These are phyloP conservation scores for Drosophila meridionalis DNA, from an alignment of 2,888 invertebrate species.

Conservation along the genomic window DNA sequence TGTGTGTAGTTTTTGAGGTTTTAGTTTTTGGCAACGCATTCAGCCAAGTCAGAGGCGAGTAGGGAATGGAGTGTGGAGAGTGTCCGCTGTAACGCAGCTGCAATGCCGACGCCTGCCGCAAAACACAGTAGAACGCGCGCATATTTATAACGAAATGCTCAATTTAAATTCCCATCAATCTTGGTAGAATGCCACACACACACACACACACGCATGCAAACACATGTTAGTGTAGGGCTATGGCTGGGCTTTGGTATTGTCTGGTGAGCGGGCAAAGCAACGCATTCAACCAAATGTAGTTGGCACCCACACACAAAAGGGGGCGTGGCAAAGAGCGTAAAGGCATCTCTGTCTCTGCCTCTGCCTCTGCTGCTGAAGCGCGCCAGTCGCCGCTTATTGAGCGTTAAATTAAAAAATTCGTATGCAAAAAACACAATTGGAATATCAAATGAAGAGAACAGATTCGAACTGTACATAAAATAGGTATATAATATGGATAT, in stretches of 20 bases:
- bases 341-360: constrained; percentile 19
- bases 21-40: constrained; percentile 27
- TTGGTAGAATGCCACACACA: constrained; percentile 67
- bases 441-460: constrained; percentile 30
- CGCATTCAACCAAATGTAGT: constrained; percentile 47
- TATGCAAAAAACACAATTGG: constrained; percentile 44
- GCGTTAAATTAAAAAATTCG: constrained; percentile 82
- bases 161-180: constrained; percentile 83
- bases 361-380: constrained; percentile 32
- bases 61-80: neutral
- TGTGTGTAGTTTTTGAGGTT: constrained; percentile 31
- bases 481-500: no score
- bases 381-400: constrained; percentile 76
- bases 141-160: constrained; percentile 82
- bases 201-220: constrained; percentile 27
- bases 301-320: constrained; percentile 20
- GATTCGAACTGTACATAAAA: constrained; percentile 3
- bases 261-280: constrained; percentile 24
- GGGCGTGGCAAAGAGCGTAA: constrained; percentile 34
- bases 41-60: constrained; percentile 7
- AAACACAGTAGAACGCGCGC: constrained; percentile 78
- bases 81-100: constrained; percentile 25
- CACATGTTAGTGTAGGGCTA: neutral
- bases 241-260: constrained; percentile 28
- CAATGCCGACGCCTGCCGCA: constrained; percentile 59